A percentile compares a stretch with the other conserved stretches of the same genome.
Conservation (phyloP, 2,888 invertebrate species). For the Dilophus febrilis region DNA sequence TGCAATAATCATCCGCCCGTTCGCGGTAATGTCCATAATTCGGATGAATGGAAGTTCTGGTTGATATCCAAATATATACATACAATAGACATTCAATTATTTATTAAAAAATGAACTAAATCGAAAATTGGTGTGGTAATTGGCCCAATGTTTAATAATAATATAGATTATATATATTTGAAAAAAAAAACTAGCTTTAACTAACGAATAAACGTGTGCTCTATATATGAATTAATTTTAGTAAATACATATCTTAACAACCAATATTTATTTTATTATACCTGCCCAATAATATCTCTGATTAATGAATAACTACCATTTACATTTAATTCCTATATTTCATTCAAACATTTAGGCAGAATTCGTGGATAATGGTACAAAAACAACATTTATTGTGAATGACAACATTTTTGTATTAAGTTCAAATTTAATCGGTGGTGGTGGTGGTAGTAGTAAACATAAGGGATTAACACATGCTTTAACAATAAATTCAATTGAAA, state of each 20-base stretch:
- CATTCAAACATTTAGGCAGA: slow-evolving; percentile 41
- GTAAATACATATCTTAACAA: no score
- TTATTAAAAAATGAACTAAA: no score
- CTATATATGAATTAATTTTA: no score
- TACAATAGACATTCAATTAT: no score
- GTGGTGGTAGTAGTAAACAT: slow-evolving; percentile 20
- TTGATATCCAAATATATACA: no score
- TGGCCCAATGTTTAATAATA: no score
- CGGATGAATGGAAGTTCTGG: no score
- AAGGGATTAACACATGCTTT: slow-evolving; percentile 42
- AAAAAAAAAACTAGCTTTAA: neutral
- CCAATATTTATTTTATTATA: neutral
- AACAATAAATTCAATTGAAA: slow-evolving; percentile 31
- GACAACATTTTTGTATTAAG: slow-evolving; percentile 24
- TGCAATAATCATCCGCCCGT: no score
- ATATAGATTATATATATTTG: no score
- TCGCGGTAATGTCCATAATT: no score
- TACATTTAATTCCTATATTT: slow-evolving; percentile 6
- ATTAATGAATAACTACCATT: neutral
- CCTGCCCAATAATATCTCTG: neutral
- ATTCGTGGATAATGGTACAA: slow-evolving; percentile 72
- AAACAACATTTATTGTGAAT: slow-evolving; percentile 47
- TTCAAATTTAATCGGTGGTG: slow-evolving; percentile 26
- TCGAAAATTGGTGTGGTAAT: no score
- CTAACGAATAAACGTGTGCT: no score